These are phyloP conservation scores for Hormaphis cornu DNA, from an alignment of 1,140 invertebrate species.

Conservation along the genomic window DNA sequence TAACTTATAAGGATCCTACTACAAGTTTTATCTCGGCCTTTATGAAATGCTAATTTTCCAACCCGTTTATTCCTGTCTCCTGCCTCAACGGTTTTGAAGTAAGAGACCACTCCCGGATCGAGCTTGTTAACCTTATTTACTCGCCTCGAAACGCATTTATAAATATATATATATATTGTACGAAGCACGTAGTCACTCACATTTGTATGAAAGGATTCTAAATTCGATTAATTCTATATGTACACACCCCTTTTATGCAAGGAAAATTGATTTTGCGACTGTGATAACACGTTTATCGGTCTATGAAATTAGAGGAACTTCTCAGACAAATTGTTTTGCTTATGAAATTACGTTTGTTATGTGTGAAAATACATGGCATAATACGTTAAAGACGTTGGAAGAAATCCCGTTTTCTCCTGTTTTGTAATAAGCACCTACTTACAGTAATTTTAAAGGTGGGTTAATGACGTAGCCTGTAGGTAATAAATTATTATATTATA, in stretches of 20 bases:
- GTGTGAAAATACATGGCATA: too few relatives aligned
- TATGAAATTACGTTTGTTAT: too few relatives aligned
- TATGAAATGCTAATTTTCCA: constrained; percentile 20
- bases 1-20: neutral
- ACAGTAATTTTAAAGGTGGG: too few relatives aligned
- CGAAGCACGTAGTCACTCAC: neutral
- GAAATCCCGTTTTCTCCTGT: too few relatives aligned
- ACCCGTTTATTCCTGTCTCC: constrained; percentile 8
- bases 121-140: constrained; percentile 9
- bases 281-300: neutral
- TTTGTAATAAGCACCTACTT: too few relatives aligned
- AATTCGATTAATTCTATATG: neutral
- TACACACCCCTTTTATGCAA: neutral
- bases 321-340: too few relatives aligned
- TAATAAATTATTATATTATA: too few relatives aligned
- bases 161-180: neutral
- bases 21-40: neutral
- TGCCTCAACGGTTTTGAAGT: neutral
- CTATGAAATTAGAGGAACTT: too few relatives aligned
- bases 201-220: neutral
- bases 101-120: neutral
- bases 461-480: too few relatives aligned
- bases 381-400: too few relatives aligned
- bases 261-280: neutral
- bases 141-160: neutral